phyloP scores from a whole-genome alignment of 2,113 vertebrate species.

The Trematocara zebra region DNA sequence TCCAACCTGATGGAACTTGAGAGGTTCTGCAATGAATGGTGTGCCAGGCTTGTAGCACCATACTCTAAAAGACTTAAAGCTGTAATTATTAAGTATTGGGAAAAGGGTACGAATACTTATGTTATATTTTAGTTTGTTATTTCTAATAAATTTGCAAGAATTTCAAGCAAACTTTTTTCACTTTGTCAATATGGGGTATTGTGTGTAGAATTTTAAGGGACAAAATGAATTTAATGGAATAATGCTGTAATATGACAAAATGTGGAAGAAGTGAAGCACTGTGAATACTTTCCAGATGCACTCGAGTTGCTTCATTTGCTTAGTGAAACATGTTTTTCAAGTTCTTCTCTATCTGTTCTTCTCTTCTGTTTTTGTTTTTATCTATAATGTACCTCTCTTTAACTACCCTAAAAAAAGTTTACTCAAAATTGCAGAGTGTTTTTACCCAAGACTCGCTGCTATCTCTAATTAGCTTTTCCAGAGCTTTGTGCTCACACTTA shows the following conservation, averaged over 20 bases:
- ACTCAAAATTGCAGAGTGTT: background rate
- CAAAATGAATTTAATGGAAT: background rate
- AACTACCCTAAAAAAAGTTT: background rate
- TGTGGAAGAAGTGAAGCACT: background rate
- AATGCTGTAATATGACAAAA: background rate
- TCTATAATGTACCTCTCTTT: background rate
- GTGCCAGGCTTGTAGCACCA: background rate
- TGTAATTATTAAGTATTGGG: background rate
- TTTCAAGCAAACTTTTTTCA: background rate
- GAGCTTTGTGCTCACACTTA: conserved; percentile 34
- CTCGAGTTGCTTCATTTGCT: background rate
- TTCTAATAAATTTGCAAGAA: background rate
- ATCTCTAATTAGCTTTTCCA: conserved; percentile 62
- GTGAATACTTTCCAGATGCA: background rate
- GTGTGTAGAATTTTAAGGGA: background rate
- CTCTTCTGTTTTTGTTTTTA: background rate
- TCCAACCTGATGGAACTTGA: background rate
- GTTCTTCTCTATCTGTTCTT: background rate
- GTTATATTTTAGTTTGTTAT: background rate
- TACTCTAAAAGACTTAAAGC: background rate
- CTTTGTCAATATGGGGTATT: background rate
- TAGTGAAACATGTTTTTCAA: background rate
- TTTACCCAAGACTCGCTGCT: background rate
- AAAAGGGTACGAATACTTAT: background rate
- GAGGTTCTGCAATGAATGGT: background rate